Conservation (phyloP, 2,888 invertebrate species). For the Alloplasta piceator region DNA sequence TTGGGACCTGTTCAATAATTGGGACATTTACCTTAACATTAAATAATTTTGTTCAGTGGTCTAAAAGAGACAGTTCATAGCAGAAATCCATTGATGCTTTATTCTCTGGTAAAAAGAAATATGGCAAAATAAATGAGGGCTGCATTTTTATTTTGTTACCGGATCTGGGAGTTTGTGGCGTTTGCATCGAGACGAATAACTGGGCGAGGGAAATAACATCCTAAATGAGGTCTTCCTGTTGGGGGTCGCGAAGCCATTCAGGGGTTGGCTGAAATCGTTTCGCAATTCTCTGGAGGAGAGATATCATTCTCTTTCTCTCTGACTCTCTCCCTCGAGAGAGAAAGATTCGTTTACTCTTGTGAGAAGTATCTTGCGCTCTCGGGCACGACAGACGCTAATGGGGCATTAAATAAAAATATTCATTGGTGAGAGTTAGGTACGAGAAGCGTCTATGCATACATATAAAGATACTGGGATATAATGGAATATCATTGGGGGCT, state of each 20-base stretch:
- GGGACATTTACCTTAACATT: too few relatives aligned
- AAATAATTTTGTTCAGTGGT: too few relatives aligned
- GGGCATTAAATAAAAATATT: constrained; percentile 79
- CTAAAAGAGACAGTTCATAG: too few relatives aligned
- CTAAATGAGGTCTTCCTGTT: not conserved
- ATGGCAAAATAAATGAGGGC: not conserved
- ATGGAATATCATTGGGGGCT: constrained; percentile 36
- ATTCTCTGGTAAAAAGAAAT: not conserved
- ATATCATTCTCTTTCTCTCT: constrained; percentile 20
- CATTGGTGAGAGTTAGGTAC: constrained; percentile 70
- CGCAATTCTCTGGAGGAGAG: not conserved
- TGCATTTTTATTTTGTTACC: constrained; percentile 28
- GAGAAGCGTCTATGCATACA: constrained; percentile 30
- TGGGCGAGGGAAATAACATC: too few relatives aligned
- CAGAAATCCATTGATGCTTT: too few relatives aligned
- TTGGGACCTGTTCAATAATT: too few relatives aligned
- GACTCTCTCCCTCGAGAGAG: constrained; percentile 4
- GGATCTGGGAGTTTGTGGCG: constrained; percentile 17
- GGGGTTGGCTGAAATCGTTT: not conserved
- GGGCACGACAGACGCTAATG: constrained; percentile 69
- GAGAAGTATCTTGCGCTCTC: constrained; percentile 43
- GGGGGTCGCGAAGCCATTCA: not conserved
- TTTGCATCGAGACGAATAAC: too few relatives aligned
- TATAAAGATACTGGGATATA: constrained; percentile 38
- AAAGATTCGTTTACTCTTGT: constrained; percentile 37